Base-by-base conservation (phyloP, 2,888 invertebrate genomes). In the Rosalia funebris region DNA sequence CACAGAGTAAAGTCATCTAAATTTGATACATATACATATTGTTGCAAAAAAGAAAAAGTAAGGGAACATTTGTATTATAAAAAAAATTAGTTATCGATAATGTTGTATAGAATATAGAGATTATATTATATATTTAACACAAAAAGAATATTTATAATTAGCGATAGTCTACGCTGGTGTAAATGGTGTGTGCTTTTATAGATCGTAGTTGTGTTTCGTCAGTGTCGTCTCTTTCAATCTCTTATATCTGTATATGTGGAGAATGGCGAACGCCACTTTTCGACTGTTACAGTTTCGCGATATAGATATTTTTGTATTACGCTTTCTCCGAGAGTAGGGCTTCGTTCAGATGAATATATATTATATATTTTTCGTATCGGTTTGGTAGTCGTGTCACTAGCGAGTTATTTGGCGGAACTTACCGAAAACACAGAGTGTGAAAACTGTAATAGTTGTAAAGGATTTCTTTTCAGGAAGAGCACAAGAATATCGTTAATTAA, bases 181-280 rank as follows among this genome's bases (percentile, higher is more conserved):
- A 81, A 78, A 81, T 78, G 81, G 79, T 80, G 79, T 82, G 81
- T 80, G 81, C 81, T 81, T 80, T 77, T 75, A 76, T 80, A 79
- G 79, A 69, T 74, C 65, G 74, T 75, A 76, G 74, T 71, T 70
- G 75, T 77, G 74, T 75, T 75, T 70, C 69, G 69, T 75, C 75
- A 70, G 66, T 75, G 75, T 76, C 67, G 74, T 76, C 70, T 74
- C 54, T 61, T 60, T 65, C 63, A 61, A 45, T 58, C 59, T 62
- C 60, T 67, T 62, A 53, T 61, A 54, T 42, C 47, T 34, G 31
- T 57, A 42, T 25, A 39, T 17, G 39, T 50, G 39, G 39, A 25
- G 25, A 39, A 50, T 4, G 25, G 20, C 17, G 25, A 48, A 12
- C 25, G 50, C 39, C 42, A 11, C 53, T 44, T 42, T 54, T 12